Evolutionary conservation across 1,140 invertebrate species (phyloP).

Genomic region (Cherax quadricarinatus): DNA sequence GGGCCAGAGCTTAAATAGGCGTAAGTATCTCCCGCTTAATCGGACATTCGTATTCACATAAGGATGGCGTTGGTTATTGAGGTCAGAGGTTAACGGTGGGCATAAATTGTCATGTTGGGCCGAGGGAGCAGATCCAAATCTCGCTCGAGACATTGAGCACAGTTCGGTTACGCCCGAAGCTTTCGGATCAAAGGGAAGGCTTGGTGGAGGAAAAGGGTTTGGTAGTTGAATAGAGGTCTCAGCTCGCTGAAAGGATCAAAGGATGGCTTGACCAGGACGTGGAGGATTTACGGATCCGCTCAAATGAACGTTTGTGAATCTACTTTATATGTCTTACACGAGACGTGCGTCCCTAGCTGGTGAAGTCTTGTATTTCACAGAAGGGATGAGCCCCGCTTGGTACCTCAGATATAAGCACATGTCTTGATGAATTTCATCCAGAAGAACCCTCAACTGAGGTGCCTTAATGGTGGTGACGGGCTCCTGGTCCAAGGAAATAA

Average conservation of each 20-base stretch:
- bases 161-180: slow-evolving; percentile 17
- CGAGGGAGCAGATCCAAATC: slow-evolving; percentile 32
- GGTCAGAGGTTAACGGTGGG: slow-evolving; percentile 55
- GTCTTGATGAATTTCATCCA: no score
- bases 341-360: no score
- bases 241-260: background rate
- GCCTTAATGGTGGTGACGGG: no score
- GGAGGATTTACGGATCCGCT: background rate
- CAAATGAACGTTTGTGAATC: background rate
- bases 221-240: background rate
- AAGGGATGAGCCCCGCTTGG: no score
- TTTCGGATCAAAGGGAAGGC: background rate
- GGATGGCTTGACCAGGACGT: background rate
- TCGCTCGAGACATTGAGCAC: slow-evolving; percentile 20
- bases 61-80: slow-evolving; percentile 52
- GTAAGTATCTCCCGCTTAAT: slow-evolving; percentile 54
- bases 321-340: no score
- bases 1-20: slow-evolving; percentile 39
- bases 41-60: slow-evolving; percentile 58
- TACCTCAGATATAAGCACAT: no score
- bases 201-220: background rate
- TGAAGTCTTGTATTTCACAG: no score
- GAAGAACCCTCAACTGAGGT: no score
- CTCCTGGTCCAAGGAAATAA: no score
- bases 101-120: slow-evolving; percentile 53